These are phyloP conservation scores for Clunio marinus DNA, from an alignment of 2,888 invertebrate genomes.

Conservation along the genomic window DNA sequence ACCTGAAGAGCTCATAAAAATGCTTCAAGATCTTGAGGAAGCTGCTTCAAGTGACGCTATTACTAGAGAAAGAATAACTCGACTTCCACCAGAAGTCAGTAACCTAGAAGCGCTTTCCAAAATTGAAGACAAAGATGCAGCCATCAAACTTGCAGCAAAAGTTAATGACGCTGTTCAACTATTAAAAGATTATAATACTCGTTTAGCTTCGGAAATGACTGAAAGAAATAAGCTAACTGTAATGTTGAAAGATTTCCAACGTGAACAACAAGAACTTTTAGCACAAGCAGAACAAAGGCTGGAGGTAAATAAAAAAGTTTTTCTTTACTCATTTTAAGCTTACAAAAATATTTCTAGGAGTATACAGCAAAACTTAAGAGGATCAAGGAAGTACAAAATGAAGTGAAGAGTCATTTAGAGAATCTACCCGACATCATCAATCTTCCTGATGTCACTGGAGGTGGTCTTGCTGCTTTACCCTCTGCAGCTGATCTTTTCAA, in stretches of 20 bases:
- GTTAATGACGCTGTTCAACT: slow-evolving; percentile 69
- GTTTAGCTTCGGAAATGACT: slow-evolving; percentile 83
- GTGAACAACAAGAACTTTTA: slow-evolving; percentile 79
- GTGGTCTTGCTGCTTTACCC: slow-evolving; percentile 86
- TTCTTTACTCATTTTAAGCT: not conserved
- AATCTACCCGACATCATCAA: slow-evolving; percentile 77
- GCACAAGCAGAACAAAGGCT: slow-evolving; percentile 81
- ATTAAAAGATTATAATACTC: slow-evolving; percentile 82
- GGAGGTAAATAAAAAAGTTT: slow-evolving; percentile 60
- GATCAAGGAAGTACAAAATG: slow-evolving; percentile 78
- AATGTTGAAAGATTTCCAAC: slow-evolving; percentile 84
- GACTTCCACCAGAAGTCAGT: slow-evolving; percentile 89
- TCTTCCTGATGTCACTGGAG: slow-evolving; percentile 80
- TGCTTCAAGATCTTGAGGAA: slow-evolving; percentile 80
- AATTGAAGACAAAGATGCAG: slow-evolving; percentile 78
- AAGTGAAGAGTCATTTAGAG: slow-evolving; percentile 87
- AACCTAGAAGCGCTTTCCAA: slow-evolving; percentile 82
- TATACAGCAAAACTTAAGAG: slow-evolving; percentile 85
- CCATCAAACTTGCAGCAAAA: slow-evolving; percentile 69
- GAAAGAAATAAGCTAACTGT: slow-evolving; percentile 78
- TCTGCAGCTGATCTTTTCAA: slow-evolving; percentile 94
- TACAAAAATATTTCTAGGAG: slow-evolving; percentile 59
- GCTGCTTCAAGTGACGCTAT: slow-evolving; percentile 93
- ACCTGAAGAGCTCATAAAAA: slow-evolving; percentile 86
- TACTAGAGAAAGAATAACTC: slow-evolving; percentile 88